These are phyloP conservation scores for Phymanthus crucifer DNA, from an alignment of 92 coral and sea anemone species.

Conservation along the genomic window DNA sequence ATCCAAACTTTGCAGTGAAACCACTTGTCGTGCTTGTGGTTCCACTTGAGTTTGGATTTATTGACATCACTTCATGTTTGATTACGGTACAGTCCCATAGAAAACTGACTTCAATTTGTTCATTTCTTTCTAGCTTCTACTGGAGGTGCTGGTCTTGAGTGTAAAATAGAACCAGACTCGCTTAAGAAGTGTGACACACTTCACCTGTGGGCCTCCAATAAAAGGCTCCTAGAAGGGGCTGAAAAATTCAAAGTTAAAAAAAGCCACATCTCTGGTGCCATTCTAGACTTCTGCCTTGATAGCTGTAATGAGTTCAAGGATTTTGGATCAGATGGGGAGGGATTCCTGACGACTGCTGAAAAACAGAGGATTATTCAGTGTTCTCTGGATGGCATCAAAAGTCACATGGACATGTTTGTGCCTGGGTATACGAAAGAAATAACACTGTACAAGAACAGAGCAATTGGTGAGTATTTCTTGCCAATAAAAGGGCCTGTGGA, in stretches of 20 bases:
- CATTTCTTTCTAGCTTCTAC: slow-evolving; percentile 41
- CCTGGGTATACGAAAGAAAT: slow-evolving; percentile 92
- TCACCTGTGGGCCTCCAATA: slow-evolving; percentile 74
- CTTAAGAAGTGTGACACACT: slow-evolving; percentile 88
- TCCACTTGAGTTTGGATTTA: too few species aligned
- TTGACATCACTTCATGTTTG: too few species aligned
- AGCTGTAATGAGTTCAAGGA: slow-evolving; percentile 66
- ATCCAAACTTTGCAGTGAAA: too few species aligned
- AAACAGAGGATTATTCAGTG: slow-evolving; percentile 61
- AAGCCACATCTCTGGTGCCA: slow-evolving; percentile 71
- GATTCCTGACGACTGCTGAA: slow-evolving; percentile 74
- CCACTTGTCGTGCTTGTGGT: too few species aligned
- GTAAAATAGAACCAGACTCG: slow-evolving; percentile 61
- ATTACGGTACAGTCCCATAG: too few species aligned
- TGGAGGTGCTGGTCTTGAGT: slow-evolving; percentile 90
- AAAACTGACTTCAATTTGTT: not conserved
- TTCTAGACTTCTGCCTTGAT: slow-evolving; percentile 76
- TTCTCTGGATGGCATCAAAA: slow-evolving; percentile 71
- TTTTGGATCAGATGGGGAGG: slow-evolving; percentile 65
- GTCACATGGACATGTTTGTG: slow-evolving; percentile 65
- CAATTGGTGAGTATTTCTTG: slow-evolving; percentile 69
- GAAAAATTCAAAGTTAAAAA: slow-evolving; percentile 79
- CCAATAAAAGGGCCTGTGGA: too few species aligned
- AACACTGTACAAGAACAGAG: slow-evolving; percentile 64
- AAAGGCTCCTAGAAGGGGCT: slow-evolving; percentile 82